A percentile compares a stretch with the other conserved stretches of the same genome.
phyloP scores from a whole-genome alignment of 2,888 invertebrate species.

The Mythimna lalbum region DNA sequence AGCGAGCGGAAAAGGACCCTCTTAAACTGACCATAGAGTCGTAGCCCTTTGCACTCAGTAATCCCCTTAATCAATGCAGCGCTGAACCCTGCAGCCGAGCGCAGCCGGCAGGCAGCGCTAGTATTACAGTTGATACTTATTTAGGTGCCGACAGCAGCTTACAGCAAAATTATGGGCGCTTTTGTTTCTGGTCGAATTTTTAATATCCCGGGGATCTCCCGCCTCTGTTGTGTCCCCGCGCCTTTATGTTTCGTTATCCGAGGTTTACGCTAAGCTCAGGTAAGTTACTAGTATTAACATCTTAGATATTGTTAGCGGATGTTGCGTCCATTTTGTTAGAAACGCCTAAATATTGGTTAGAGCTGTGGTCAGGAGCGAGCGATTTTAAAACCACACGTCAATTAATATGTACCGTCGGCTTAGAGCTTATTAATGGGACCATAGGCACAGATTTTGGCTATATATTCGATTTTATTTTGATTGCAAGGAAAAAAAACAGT shows the following conservation, averaged over 20 bases:
- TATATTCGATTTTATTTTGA: not conserved
- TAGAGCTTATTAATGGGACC: not conserved
- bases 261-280: conserved; percentile 58
- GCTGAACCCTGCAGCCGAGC: conserved; percentile 44
- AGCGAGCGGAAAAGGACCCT: no score
- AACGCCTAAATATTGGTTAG: conserved; percentile 11
- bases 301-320: conserved; percentile 49
- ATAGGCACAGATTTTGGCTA: not conserved
- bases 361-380: not conserved
- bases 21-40: no score
- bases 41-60: conserved; percentile 28
- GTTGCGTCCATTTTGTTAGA: conserved; percentile 35
- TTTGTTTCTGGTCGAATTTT: conserved; percentile 72
- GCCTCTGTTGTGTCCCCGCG: conserved; percentile 62
- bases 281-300: conserved; percentile 62
- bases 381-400: not conserved
- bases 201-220: conserved; percentile 66
- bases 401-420: not conserved
- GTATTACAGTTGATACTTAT: conserved; percentile 61
- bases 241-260: conserved; percentile 60
- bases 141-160: conserved; percentile 63
- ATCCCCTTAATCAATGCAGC: conserved; percentile 61
- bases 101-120: conserved; percentile 5
- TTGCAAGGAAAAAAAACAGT: not conserved
- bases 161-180: conserved; percentile 64